A percentile compares a stretch with the other conserved stretches of the same genome.
phyloP scores from a whole-genome alignment of 1,140 invertebrate genomes.

The Neodiprion fabricii region DNA sequence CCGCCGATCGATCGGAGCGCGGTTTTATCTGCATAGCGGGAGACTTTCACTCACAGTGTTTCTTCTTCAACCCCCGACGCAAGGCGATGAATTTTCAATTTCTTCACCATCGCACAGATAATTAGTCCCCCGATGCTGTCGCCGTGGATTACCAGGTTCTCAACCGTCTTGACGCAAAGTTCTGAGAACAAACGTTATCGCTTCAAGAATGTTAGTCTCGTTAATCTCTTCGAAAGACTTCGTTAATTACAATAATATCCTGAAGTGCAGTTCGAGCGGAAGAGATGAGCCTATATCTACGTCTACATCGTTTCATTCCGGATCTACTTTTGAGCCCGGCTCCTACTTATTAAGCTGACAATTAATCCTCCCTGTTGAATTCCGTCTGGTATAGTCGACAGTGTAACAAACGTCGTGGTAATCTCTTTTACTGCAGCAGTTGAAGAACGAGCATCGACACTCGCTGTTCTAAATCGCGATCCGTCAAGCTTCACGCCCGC shows the following conservation, averaged over 20 bases:
- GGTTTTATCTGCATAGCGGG: no score
- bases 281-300: neutral
- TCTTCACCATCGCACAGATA: no score
- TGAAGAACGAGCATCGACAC: neutral
- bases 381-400: neutral
- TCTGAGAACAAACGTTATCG: neutral
- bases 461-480: neutral
- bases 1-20: no score
- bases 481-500: neutral
- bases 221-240: conserved; percentile 1
- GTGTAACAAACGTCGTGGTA: neutral
- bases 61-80: no score
- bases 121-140: neutral
- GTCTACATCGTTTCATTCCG: neutral
- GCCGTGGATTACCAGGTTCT: neutral
- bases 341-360: neutral
- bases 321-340: neutral
- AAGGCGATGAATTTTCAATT: no score
- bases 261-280: neutral
- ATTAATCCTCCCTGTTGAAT: neutral
- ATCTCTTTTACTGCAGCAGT: neutral
- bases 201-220: neutral
- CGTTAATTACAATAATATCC: conserved; percentile 4
- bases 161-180: neutral
- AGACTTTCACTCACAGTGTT: no score